Base-by-base conservation (phyloP, 2,113 vertebrate genomes). In the Pholis gunnellus region DNA sequence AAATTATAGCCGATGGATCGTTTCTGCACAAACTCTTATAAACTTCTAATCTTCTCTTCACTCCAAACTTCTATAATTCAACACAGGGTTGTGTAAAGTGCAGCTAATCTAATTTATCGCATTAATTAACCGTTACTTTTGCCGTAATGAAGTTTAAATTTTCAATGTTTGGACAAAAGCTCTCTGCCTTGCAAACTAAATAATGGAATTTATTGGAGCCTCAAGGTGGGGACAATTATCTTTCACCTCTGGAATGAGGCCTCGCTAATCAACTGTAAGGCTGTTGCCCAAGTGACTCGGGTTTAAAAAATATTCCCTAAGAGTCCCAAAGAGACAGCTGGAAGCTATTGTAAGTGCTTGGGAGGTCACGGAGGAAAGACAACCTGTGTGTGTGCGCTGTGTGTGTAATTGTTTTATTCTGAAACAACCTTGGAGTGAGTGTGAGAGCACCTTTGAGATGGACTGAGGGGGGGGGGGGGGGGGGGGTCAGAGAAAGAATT, bases 321-420 rank as follows among this genome's bases (percentile, higher is more conserved):
- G 84, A 89, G 89, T 86, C 89, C 80, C 81, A 73, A 61, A 82
- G 66, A 90, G 85, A 87, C 92, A 94, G 85, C 93, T 95, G 92
- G 84, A 95, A 94, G 89, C 88, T 70, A 87, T 89, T 84, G 88
- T 76, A 63, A 59, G 68, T 20, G 59, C 93, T 68, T n/a, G 71
- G 67, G 78, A 71, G 81, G 84, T 91, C 87, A 83, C 18, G 15
- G 6, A 84, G 72, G 59, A 54, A 66, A 57, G 54, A 74, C 89
- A 84, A 84, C 77, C 69, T 82, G 87, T 82, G 84, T 82, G 83
- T 87, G 89, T 44, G 87, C 9, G 57, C 31, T 40, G 22, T 75
- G 64, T 75, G 78, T 74, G 38, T 87, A 94, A 94, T 82, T 93
- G 91, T 88, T 96, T 95, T 92, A 90, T 91, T 95, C 90, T 94